Evolutionary conservation across 2,888 invertebrate species (phyloP), one percentile per base, ranked within the genome.

Genomic region (Dryobota labecula): DNA sequence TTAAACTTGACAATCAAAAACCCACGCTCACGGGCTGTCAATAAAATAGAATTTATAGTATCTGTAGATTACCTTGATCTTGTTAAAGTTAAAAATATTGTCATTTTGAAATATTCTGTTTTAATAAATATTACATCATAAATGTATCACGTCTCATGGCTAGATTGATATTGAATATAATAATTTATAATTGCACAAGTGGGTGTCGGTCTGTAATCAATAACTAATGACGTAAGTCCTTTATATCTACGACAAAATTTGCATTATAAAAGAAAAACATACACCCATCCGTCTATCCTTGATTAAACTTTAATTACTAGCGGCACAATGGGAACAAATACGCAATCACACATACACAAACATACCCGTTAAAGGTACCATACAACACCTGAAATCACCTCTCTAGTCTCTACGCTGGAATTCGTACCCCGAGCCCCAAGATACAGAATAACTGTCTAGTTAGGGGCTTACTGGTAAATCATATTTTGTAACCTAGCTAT

Each of bases 101-200:
- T 75, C 33, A 30, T 62, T 72, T 54, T 41, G 36, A 62, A 60
- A 49, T 47, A 24, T 62, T 70, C 36, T 75, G 33, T 56, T 47
- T 58, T 38, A 51, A 56, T 66, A 43, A 60, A n/a, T 66, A 69
- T 72, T 51, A 38, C 63, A 54, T 76, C 24, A 54, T 38, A 49
- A 54, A 64, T 43, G 49, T 64, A 54, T 51, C 24, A 70, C 18
- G 45, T 61, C 20, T 70, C 65, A 82, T 62, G 69, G 60, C 51
- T 56, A 58, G 41, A 65, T 76, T 62, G 41, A 66, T 38, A 58
- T 49, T 58, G 24, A 69, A 73, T 64, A 68, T 47, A 69, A 75
- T 64, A 75, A 71, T 76, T 65, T 70, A 71, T 84, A 84, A 84
- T 86, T 84, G 71, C 74, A 87, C 84, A 87, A 85, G 83, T 86